phyloP scores from a whole-genome alignment of 2,888 invertebrate species.

The Eueremaeus valkanovi region DNA sequence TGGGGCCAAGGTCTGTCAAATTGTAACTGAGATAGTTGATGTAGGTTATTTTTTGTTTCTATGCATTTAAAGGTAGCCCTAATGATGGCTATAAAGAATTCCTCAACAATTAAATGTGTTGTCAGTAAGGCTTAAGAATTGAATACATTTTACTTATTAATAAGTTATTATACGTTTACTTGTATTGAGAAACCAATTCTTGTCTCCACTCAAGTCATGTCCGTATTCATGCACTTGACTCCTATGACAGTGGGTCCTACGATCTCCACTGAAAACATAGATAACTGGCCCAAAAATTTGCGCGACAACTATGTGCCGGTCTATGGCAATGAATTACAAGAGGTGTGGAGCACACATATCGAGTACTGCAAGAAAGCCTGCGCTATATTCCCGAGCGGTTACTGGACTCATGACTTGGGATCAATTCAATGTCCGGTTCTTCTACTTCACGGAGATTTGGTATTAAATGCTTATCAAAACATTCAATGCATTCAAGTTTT shows the following conservation, averaged over 20 bases:
- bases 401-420: neutral
- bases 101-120: no score
- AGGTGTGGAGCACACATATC: constrained; percentile 30
- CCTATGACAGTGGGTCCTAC: neutral
- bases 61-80: no score
- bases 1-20: no score
- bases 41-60: no score
- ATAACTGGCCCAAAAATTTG: neutral
- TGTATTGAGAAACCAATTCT: neutral
- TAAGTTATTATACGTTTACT: neutral
- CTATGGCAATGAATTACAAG: constrained; percentile 35
- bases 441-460: constrained; percentile 37
- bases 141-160: neutral
- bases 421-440: constrained; percentile 30
- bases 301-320: constrained; percentile 23
- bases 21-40: no score
- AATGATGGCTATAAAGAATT: no score
- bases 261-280: neutral
- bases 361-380: constrained; percentile 14
- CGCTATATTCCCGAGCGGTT: neutral
- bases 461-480: neutral
- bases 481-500: neutral
- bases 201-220: neutral
- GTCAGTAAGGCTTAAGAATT: neutral
- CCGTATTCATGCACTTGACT: neutral